A percentile compares a stretch with the other conserved stretches of the same genome.
These are phyloP conservation scores for Caenorhabditis sp. DNA, from an alignment of 2,888 invertebrate genomes.

Conservation along the genomic window DNA sequence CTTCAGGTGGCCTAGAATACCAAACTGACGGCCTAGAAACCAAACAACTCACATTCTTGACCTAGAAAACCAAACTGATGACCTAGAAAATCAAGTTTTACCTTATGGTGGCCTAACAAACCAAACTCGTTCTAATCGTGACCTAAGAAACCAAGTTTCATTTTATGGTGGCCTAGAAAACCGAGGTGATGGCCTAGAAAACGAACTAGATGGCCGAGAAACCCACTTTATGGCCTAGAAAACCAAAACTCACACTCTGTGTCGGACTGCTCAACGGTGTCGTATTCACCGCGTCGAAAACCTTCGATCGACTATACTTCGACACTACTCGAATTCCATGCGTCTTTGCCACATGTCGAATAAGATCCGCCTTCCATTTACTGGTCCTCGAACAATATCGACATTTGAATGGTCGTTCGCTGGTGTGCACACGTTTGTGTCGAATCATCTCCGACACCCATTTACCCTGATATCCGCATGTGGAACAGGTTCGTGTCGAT, in stretches of 20 bases:
- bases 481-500: constrained; percentile 68
- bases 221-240: no score
- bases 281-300: constrained; percentile 54
- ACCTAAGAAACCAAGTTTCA: no score
- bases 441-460: constrained; percentile 74
- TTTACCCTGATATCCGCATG: constrained; percentile 71
- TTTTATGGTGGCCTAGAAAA: no score
- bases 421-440: constrained; percentile 73
- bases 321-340: constrained; percentile 72
- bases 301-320: constrained; percentile 70
- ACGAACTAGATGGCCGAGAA: no score
- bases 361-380: constrained; percentile 74
- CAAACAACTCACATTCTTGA: no score
- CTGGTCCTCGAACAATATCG: constrained; percentile 73
- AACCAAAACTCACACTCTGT: not conserved
- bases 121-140: no score
- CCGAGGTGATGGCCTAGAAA: no score
- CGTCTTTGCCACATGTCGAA: constrained; percentile 74
- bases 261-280: not conserved
- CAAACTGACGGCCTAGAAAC: no score
- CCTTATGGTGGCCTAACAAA: no score
- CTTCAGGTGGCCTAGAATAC: no score
- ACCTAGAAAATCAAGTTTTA: no score
- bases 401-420: constrained; percentile 73
- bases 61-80: no score